A percentile compares a stretch with the other conserved stretches of the same genome.
phyloP scores from a whole-genome alignment of 2,797 vertebrate genomes.

The Bradypus variegatus region DNA sequence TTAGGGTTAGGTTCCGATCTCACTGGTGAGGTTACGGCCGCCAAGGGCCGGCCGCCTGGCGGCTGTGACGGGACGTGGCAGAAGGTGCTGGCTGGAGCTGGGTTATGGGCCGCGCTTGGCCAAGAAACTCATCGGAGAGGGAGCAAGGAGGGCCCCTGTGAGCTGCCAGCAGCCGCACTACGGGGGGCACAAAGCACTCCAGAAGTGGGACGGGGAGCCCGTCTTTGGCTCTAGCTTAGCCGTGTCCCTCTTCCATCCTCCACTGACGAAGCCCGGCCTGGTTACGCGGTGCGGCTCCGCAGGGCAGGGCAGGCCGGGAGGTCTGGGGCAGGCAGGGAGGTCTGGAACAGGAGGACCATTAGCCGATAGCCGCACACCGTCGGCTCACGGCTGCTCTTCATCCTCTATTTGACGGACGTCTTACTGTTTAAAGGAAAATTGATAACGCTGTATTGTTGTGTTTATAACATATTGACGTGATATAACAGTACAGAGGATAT shows the following conservation, averaged over 20 bases:
- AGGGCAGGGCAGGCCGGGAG: background rate
- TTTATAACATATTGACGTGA: background rate
- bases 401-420: background rate
- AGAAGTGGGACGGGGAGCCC: background rate
- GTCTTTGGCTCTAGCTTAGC: background rate
- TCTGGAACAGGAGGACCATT: no score
- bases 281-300: background rate
- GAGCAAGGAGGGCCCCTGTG: background rate
- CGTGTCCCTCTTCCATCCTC: background rate
- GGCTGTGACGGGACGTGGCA: background rate
- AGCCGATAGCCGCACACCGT: fast-evolving
- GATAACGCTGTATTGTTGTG: background rate
- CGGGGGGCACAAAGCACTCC: fast-evolving
- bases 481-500: no score
- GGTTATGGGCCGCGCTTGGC: background rate
- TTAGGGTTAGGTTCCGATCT: background rate
- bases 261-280: background rate
- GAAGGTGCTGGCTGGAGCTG: background rate
- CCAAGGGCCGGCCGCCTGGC: background rate
- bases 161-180: background rate
- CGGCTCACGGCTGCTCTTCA: background rate
- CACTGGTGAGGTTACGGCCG: no score
- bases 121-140: fast-evolving
- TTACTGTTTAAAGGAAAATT: background rate
- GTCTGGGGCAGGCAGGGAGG: background rate